A percentile compares a stretch with the other conserved stretches of the same genome.
These are phyloP conservation scores for Caenorhabditis panamensis DNA, from an alignment of 2,888 invertebrate species.

Conservation along the genomic window DNA sequence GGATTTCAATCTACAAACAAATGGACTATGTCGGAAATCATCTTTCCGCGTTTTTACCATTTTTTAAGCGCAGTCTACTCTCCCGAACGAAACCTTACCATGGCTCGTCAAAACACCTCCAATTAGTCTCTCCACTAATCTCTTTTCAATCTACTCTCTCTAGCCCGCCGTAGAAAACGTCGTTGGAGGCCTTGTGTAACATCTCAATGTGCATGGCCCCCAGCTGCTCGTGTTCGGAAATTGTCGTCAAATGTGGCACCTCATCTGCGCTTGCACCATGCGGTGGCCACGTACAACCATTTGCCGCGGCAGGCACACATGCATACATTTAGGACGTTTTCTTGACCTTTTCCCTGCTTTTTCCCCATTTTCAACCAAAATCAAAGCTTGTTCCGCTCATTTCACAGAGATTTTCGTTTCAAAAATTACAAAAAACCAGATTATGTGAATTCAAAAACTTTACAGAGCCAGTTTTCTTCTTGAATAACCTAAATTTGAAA, in stretches of 20 bases:
- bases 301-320: not conserved
- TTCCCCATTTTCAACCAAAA: not conserved
- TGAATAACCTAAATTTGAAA: too few species aligned
- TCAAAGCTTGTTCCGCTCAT: too few species aligned
- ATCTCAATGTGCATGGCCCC: not conserved
- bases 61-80: not conserved
- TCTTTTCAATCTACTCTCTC: too few species aligned
- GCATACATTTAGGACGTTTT: not conserved
- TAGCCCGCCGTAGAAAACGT: not conserved
- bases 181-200: not conserved
- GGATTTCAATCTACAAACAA: not conserved
- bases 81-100: too few species aligned
- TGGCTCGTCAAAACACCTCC: too few species aligned
- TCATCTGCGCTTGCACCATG: not conserved
- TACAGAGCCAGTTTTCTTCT: too few species aligned
- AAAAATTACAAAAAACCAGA: too few species aligned
- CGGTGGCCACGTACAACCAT: not conserved
- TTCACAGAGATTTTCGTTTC: too few species aligned
- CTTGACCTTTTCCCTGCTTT: not conserved
- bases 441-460: too few species aligned
- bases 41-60: too few species aligned
- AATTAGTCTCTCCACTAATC: too few species aligned
- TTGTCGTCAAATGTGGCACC: conserved; percentile 8
- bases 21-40: too few species aligned
- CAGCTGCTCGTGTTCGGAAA: not conserved